Conservation (phyloP, 2,113 vertebrate species). For the Pontoporia blainvillei region DNA sequence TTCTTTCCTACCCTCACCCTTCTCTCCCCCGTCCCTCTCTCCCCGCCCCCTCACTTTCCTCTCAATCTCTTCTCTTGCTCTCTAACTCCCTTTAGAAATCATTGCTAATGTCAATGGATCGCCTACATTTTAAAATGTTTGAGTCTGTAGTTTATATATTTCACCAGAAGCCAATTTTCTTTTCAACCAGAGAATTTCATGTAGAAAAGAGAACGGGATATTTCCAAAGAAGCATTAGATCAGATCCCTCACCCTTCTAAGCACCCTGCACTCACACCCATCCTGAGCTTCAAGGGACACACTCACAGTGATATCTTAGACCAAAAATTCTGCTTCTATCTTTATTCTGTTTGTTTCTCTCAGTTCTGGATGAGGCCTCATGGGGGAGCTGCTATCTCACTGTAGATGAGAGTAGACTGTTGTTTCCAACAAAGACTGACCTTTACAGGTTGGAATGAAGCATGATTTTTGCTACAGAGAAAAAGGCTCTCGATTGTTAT, state of each 20-base stretch:
- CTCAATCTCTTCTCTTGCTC: neutral
- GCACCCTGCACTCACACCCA: neutral
- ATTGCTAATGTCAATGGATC: neutral
- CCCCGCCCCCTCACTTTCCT: too few species aligned
- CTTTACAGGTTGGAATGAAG: constrained; percentile 60
- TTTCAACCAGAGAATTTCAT: neutral
- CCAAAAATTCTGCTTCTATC: neutral
- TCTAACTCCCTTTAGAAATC: neutral
- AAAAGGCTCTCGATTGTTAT: constrained; percentile 37
- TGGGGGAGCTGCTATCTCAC: constrained; percentile 82
- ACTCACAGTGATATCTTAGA: neutral
- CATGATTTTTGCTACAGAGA: constrained; percentile 55
- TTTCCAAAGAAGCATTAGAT: neutral
- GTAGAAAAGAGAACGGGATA: neutral
- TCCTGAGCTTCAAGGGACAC: neutral
- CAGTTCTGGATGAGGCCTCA: constrained; percentile 73
- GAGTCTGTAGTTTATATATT: neutral
- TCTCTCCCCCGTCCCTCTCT: too few species aligned
- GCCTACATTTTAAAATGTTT: neutral
- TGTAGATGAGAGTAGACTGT: constrained; percentile 55
- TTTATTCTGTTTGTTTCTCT: neutral
- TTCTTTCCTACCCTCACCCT: too few species aligned
- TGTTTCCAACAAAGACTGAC: constrained; percentile 38
- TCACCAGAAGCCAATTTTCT: neutral
- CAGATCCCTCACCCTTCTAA: neutral